Base-by-base conservation (phyloP, 1,140 invertebrate genomes). In the Leptonema lineaticorne region DNA sequence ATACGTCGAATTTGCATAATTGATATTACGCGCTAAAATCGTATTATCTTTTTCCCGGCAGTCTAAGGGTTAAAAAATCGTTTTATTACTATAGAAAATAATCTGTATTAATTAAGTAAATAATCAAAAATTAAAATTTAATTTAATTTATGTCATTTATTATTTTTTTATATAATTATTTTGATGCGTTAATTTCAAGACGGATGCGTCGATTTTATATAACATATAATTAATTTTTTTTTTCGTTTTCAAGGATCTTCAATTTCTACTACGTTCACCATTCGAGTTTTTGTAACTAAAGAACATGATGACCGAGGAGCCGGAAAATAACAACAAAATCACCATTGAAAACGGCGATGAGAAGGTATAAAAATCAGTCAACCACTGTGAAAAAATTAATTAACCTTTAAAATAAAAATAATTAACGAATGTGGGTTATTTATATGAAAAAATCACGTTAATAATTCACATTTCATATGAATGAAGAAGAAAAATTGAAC, bases 241-340 rank as follows among this genome's bases (percentile, higher is more conserved):
- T 33, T 33, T 33, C 5, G 29, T 33, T 33, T 33, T 45, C 37
- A 3, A 4, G 37, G 37, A 5, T 45, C 37, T 45, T 2, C 11
- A 6, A 16, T n/a, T 14, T 45, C 37, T 6, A 14, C 4, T 2
- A 2, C 37, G 4, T 14, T 6, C 37, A 45, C 37, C 37, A 4
- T n/a, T n/a, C n/a, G n/a, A n/a, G n/a, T n/a, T n/a, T n/a, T n/a
- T n/a, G n/a, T n/a, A n/a, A 41, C 9, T 24, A 28, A 59, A 16
- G 27, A 66, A 18, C 18, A 58, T 56, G 64, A 66, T 66, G 64
- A 57, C 64, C 18, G 28, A 20, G 26, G 64, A 66, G 46, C 28
- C 64, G 24, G 53, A 41, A 22, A 66, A 66, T 33, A 66, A 66
- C 30, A 66, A 66, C 33, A 53, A 66, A 57, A 66, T 64, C 18